Evolutionary conservation across 2,797 vertebrate genomes (phyloP), one percentile per base, ranked within the genome.

Genomic region (Triplophysa bombifrons): DNA sequence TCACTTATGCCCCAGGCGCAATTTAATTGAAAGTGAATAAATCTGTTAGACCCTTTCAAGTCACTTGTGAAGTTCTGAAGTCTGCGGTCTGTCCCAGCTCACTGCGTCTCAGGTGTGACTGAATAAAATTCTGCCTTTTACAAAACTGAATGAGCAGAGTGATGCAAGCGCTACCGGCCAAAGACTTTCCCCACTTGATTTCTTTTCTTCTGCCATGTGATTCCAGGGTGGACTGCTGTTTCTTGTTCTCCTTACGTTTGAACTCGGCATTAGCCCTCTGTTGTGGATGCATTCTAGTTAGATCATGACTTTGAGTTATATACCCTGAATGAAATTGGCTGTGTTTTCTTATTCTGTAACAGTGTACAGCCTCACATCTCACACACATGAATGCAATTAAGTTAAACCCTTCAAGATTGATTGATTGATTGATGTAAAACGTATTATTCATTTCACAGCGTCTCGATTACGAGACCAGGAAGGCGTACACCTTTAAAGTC

Each of bases 401-500:
- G 22, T 14, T 38, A 10, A 38, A 41, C 17, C 19, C 19, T 20
- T 41, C 41, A 34, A 19, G 63, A 41, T 38, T 34, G 61, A 64
- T 19, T 34, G 61, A 64, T 19, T 34, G 61, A 64, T 34, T 41
- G 10, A 65, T 65, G 63, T 66, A 17, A 79, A 17, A 16, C 22
- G 66, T 17, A 7, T 66, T 58, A 73, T 73, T 66, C 1, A 10
- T 67, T 73, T 80, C 20, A 0, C 88, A 98, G 97, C 89, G 89
- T 2, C 88, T 98, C 61, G 97, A 98, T 86, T 98, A 95, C 73
- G 97, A 98, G 90, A 95, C 91, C 0, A 97, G 95, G 86, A 97
- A 96, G 70, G 92, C 94, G 0, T 97, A 98, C 64, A 95, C 93
- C 51, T 97, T 98, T 77, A 96, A 95, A 88, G 96, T 98, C 0